phyloP scores from a whole-genome alignment of 2,888 invertebrate species.

The Pyrgus malvae region DNA sequence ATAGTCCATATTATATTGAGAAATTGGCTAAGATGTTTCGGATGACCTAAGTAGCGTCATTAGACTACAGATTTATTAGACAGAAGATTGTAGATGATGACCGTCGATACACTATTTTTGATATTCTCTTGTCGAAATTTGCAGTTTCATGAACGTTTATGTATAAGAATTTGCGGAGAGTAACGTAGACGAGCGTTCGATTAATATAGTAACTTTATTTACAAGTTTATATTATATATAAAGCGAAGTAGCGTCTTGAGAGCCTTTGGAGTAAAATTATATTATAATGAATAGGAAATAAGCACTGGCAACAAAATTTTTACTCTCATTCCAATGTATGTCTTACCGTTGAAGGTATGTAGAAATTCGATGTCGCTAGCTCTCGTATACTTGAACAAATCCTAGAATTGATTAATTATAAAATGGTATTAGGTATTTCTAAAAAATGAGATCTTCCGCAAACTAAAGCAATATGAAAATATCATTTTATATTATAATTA shows the following conservation, averaged over 20 bases:
- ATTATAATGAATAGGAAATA: conserved; percentile 52
- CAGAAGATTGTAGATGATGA: conserved; percentile 67
- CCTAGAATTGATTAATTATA: background rate
- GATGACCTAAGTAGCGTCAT: conserved; percentile 69
- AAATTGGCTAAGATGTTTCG: conserved; percentile 66
- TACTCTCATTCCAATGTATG: conserved; percentile 47
- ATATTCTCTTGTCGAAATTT: conserved; percentile 82
- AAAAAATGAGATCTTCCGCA: conserved; percentile 54
- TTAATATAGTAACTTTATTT: conserved; percentile 79
- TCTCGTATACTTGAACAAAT: conserved; percentile 12
- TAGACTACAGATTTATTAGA: conserved; percentile 71
- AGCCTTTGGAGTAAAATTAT: conserved; percentile 66
- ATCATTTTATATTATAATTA: conserved; percentile 35
- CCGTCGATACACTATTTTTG: conserved; percentile 80
- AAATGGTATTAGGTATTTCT: conserved; percentile 20
- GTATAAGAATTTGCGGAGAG: conserved; percentile 57
- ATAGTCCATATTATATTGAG: conserved; percentile 60
- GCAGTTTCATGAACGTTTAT: conserved; percentile 70
- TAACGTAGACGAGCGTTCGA: conserved; percentile 64
- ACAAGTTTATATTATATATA: conserved; percentile 75
- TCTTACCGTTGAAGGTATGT: conserved; percentile 9
- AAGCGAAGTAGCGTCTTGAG: conserved; percentile 71
- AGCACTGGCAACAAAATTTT: conserved; percentile 60
- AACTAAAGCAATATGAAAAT: conserved; percentile 66
- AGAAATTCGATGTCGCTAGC: conserved; percentile 29